Evolutionary conservation across 2,888 invertebrate genomes (phyloP).

Genomic region (Drosophila bunnanda): DNA sequence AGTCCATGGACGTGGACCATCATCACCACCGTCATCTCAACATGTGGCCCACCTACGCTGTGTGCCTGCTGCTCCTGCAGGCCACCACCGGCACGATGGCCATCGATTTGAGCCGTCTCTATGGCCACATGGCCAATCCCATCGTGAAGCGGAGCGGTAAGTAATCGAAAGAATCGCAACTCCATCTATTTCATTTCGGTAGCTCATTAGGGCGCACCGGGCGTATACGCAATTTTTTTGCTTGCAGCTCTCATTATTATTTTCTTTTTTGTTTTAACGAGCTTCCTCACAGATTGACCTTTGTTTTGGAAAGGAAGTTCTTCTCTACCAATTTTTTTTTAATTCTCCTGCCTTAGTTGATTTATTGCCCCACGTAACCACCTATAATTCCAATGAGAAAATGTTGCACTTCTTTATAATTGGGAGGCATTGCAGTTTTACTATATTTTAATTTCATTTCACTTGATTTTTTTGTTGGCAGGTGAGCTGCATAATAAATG

Average conservation of each 20-base stretch:
- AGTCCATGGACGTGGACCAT: conserved; percentile 67
- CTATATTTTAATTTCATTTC: conserved; percentile 12
- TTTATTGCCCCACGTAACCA: conserved; percentile 43
- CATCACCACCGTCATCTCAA: conserved; percentile 66
- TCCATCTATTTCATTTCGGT: conserved; percentile 14
- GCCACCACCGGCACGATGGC: conserved; percentile 86
- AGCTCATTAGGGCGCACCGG: conserved; percentile 46
- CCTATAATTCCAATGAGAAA: conserved; percentile 32
- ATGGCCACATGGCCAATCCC: conserved; percentile 88
- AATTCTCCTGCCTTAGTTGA: conserved; percentile 5
- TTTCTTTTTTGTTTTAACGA: not conserved
- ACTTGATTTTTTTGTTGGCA: conserved; percentile 5
- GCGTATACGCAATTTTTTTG: conserved; percentile 18
- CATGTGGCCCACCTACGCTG: conserved; percentile 86
- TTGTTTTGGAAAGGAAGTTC: not conserved
- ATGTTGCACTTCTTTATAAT: not conserved
- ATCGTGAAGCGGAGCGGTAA: conserved; percentile 84
- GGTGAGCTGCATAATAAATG: conserved; percentile 50
- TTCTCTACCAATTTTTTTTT: conserved; percentile 10
- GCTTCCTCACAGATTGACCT: conserved; percentile 20
- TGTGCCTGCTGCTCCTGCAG: conserved; percentile 87
- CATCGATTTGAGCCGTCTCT: conserved; percentile 92
- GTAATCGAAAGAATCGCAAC: conserved; percentile 55
- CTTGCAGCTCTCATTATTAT: no score
- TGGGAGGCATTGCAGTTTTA: not conserved